These are phyloP conservation scores for Mohoua ochrocephala DNA, from an alignment of 2,113 vertebrate genomes.

Conservation along the genomic window DNA sequence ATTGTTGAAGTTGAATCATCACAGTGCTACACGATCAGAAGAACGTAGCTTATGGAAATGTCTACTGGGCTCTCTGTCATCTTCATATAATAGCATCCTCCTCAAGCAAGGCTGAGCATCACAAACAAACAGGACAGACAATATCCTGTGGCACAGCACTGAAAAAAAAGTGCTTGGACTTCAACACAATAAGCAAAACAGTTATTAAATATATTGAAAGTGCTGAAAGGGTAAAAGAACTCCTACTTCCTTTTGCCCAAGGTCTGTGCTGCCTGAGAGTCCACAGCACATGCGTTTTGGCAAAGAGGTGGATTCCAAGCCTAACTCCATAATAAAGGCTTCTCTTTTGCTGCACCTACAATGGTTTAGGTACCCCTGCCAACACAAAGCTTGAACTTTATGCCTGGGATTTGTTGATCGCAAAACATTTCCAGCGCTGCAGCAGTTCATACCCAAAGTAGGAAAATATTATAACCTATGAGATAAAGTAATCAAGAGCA, in stretches of 20 bases:
- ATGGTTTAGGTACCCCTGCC: background rate
- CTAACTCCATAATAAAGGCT: background rate
- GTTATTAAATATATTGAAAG: conserved; percentile 38
- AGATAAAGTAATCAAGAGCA: background rate
- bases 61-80: conserved; percentile 46
- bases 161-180: conserved; percentile 1
- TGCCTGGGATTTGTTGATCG: background rate
- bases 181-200: conserved; percentile 22
- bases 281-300: background rate
- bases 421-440: background rate
- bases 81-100: conserved; percentile 45
- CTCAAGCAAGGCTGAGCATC: background rate
- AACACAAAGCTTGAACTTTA: background rate
- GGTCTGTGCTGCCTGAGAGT: background rate
- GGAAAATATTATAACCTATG: background rate
- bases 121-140: conserved; percentile 41
- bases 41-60: conserved; percentile 54
- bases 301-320: background rate
- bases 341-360: background rate
- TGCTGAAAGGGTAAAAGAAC: background rate
- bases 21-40: background rate
- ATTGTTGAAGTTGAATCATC: conserved; percentile 52
- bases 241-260: background rate
- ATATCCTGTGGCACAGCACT: background rate
- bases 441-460: background rate